Conservation (phyloP, 1,140 invertebrate genomes). For the Meteorus sp. region DNA sequence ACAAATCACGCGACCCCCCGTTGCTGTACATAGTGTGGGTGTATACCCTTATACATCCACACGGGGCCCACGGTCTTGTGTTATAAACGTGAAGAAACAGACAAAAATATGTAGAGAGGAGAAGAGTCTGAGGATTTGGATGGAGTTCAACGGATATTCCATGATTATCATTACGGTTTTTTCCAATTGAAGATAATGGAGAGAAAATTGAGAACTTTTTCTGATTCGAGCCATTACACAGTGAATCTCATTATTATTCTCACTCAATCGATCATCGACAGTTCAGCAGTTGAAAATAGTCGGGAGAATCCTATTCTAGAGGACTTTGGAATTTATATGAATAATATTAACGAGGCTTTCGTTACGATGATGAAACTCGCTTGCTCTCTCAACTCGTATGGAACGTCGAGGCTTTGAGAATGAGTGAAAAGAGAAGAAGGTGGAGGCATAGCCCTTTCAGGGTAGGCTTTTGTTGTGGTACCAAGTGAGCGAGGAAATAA, state of each 20-base stretch:
- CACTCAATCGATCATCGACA: neutral
- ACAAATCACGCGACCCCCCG: slow-evolving; percentile 60
- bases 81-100: no score
- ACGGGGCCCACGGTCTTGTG: slow-evolving; percentile 3
- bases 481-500: slow-evolving; percentile 53
- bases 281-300: neutral
- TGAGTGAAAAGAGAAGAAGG: neutral
- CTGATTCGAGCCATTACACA: neutral
- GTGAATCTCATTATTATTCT: neutral
- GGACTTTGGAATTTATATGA: slow-evolving; percentile 51
- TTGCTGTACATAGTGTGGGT: slow-evolving; percentile 50
- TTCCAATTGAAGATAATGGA: no score
- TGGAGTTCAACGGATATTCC: no score
- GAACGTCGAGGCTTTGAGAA: slow-evolving; percentile 28
- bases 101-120: no score
- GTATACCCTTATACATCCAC: slow-evolving; percentile 42
- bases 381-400: no score
- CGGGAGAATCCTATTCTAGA: slow-evolving; percentile 17
- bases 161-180: no score
- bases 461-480: slow-evolving; percentile 50
- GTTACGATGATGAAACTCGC: slow-evolving; percentile 1
- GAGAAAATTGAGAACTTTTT: no score
- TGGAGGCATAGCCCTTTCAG: slow-evolving; percentile 41
- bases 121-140: no score
- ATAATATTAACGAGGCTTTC: slow-evolving; percentile 55